These are phyloP conservation scores for Allygus modestus DNA, from an alignment of 2,888 invertebrate genomes.

Conservation along the genomic window DNA sequence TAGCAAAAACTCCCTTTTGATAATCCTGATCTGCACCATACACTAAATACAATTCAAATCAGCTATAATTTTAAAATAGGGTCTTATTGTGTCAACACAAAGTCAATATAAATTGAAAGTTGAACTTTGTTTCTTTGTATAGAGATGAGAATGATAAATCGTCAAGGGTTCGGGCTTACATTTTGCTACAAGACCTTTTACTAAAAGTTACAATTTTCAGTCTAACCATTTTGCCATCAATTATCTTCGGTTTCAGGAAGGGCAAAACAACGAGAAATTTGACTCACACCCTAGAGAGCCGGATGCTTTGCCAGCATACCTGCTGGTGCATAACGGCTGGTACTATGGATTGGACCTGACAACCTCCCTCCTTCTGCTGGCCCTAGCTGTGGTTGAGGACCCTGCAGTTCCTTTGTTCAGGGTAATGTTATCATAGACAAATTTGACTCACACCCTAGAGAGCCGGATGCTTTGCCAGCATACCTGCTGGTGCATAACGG, in stretches of 20 bases:
- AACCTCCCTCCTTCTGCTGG: slow-evolving; percentile 85
- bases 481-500: slow-evolving; percentile 92
- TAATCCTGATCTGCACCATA: no score
- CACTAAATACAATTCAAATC: no score
- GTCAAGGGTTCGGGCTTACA: no score
- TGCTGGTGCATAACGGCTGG: slow-evolving; percentile 92
- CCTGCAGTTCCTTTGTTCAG: slow-evolving; percentile 87
- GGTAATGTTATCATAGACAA: slow-evolving; percentile 82
- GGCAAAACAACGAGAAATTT: slow-evolving; percentile 94
- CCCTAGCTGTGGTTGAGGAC: slow-evolving; percentile 88
- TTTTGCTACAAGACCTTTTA: no score
- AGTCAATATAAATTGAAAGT: no score
- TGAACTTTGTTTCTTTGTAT: no score
- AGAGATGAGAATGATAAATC: no score
- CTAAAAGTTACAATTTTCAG: no score
- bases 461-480: slow-evolving; percentile 89
- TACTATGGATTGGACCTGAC: slow-evolving; percentile 89
- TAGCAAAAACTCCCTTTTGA: no score
- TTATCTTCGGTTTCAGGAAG: slow-evolving; percentile 83
- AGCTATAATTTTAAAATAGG: no score
- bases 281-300: slow-evolving; percentile 91
- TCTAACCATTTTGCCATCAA: no score
- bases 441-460: slow-evolving; percentile 91
- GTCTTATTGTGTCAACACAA: no score
- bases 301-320: slow-evolving; percentile 90